Base-by-base conservation (phyloP, 2,888 invertebrate genomes). In the Barypeithes pellucidus region DNA sequence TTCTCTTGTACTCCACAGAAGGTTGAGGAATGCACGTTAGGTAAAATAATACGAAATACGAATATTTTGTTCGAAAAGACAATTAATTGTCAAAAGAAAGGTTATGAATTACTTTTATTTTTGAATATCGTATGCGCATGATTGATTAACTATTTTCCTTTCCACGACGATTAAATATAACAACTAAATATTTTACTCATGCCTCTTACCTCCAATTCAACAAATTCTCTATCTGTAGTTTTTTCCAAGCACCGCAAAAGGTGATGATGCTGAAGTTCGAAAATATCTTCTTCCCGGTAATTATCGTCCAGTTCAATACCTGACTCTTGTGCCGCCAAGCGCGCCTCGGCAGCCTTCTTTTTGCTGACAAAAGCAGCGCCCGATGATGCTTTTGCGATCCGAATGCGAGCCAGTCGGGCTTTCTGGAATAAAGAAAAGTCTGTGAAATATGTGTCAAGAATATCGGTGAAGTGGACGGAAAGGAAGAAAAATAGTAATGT, bases 191-290 rank as follows among this genome's bases (percentile, higher is more conserved):
- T n/a, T 43, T 3, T 39, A n/a, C 39, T n/a, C n/a, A n/a, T 33
- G 33, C 12, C 9, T 43, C 20, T 62, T 74, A 76, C 94, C 86
- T 98, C 98, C 89, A 97, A 91, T 88, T 98, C 98, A 79, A 97
- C 95, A 88, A 98, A 98, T 88, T 98, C 97, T 70, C 98, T 94
- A 87, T 98, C 97, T 89, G 99, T 99, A 72, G 99, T 98, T 86
- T 97, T 96, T 87, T 99, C 99, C 82, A 99, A 90, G 87, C 99
- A 99, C 80, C 97, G 92, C 75, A 99, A 90, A 73, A 99, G 90
- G 87, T 99, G 99, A 87, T 99, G 99, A 87, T 99, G 99, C 87
- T 99, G 99, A 87, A 99, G 89, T 86, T 99, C 98, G 88, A 99
- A 99, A 84, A 99, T 97, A 86, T 99, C 98, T 84, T 98, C 97